Evolutionary conservation across 2,888 invertebrate genomes (phyloP).

Genomic region (Orthonevra nobilis): DNA sequence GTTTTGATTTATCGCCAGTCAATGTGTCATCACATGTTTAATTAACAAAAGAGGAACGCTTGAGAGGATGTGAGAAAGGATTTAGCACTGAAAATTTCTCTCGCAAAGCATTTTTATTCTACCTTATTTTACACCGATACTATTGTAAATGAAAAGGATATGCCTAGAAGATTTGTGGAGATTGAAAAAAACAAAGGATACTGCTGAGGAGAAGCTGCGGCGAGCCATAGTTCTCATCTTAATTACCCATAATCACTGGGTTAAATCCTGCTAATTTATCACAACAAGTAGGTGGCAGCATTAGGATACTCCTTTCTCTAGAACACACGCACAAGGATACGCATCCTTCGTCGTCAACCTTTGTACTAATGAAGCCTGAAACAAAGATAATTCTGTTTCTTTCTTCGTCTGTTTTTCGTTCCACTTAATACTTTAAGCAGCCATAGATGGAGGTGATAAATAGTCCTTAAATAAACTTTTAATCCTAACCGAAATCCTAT

Average conservation of each 20-base stretch:
- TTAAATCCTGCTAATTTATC: conserved; percentile 71
- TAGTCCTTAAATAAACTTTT: conserved; percentile 64
- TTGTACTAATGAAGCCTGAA: conserved; percentile 38
- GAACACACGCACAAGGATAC: not conserved
- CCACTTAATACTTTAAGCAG: conserved; percentile 66
- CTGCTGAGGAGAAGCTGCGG: conserved; percentile 7
- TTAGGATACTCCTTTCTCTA: conserved; percentile 40
- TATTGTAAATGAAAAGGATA: too few species aligned
- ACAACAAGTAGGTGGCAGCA: conserved; percentile 67
- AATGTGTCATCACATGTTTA: conserved; percentile 45
- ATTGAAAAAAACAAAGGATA: not conserved
- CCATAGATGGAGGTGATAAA: conserved; percentile 52
- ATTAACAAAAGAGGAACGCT: conserved; percentile 1
- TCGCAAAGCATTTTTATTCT: too few species aligned
- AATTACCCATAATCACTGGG: conserved; percentile 71
- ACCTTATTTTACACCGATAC: too few species aligned
- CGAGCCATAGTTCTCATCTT: conserved; percentile 60
- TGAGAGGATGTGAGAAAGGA: conserved; percentile 19
- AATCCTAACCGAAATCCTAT: conserved; percentile 48
- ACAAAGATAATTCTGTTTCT: conserved; percentile 39
- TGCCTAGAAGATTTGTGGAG: not conserved
- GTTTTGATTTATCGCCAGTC: conserved; percentile 56
- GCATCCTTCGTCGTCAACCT: conserved; percentile 6
- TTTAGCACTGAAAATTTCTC: conserved; percentile 10
- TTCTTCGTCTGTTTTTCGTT: conserved; percentile 57